Conservation (phyloP, 2,113 vertebrate species). For the Scomber scombrus region DNA sequence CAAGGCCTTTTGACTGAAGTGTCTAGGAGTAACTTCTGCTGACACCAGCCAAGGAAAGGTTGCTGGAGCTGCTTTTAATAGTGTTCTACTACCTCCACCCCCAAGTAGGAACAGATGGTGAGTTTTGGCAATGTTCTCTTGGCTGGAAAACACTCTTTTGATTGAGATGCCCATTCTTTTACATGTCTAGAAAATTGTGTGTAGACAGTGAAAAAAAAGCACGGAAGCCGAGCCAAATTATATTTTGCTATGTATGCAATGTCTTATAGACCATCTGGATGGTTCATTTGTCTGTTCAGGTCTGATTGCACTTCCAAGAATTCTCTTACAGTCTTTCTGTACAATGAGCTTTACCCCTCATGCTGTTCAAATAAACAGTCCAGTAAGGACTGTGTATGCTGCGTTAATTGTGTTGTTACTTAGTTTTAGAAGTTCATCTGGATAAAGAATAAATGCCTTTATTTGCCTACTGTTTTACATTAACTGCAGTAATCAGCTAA, state of each 20-base stretch:
- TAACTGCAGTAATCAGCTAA: slow-evolving; percentile 80
- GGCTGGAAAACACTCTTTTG: slow-evolving; percentile 75
- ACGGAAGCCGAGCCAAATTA: slow-evolving; percentile 70
- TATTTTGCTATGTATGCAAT: slow-evolving; percentile 64
- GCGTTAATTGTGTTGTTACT: slow-evolving; percentile 23
- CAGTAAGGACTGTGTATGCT: not conserved
- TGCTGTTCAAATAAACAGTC: slow-evolving; percentile 12
- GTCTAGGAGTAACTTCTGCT: slow-evolving; percentile 30
- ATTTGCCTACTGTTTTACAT: slow-evolving; percentile 54
- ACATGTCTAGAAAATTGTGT: slow-evolving; percentile 72
- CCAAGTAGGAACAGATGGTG: slow-evolving; percentile 79
- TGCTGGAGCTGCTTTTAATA: slow-evolving; percentile 54
- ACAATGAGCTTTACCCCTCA: not conserved
- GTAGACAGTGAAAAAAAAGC: slow-evolving; percentile 50
- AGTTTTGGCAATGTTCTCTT: slow-evolving; percentile 72
- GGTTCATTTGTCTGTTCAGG: slow-evolving; percentile 52
- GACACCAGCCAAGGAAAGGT: slow-evolving; percentile 28
- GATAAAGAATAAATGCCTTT: slow-evolving; percentile 28
- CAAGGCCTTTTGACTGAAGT: slow-evolving; percentile 35
- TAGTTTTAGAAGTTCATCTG: not conserved
- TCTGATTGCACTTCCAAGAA: slow-evolving; percentile 57
- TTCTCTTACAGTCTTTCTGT: slow-evolving; percentile 25
- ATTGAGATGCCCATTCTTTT: slow-evolving; percentile 82
- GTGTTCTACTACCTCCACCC: slow-evolving; percentile 31
- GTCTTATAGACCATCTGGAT: slow-evolving; percentile 79